phyloP scores from a whole-genome alignment of 1,140 invertebrate genomes.

The Saxidomus purpurata region DNA sequence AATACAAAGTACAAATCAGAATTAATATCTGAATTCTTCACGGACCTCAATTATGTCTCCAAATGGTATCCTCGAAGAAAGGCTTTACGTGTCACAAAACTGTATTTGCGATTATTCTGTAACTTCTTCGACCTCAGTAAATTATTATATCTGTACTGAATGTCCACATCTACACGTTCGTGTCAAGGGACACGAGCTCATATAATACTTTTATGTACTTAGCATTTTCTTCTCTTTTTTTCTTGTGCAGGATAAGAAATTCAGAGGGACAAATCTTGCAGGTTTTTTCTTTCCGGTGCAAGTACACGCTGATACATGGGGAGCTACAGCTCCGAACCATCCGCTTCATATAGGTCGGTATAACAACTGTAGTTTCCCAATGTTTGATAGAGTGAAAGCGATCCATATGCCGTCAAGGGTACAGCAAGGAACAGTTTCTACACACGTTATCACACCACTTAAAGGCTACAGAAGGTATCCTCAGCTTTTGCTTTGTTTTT shows the following conservation, averaged over 20 bases:
- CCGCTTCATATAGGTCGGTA: conserved; percentile 13
- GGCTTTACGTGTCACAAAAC: too few species aligned
- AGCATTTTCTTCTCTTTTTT: too few species aligned
- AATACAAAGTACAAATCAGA: too few species aligned
- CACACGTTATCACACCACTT: neutral
- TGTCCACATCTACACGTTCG: too few species aligned
- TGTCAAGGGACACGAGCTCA: too few species aligned
- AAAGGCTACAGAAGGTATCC: neutral
- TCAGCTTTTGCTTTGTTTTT: neutral
- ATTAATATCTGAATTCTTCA: too few species aligned
- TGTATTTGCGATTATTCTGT: too few species aligned
- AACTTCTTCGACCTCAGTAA: too few species aligned
- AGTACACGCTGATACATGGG: conserved; percentile 23
- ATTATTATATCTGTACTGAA: too few species aligned
- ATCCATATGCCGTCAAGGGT: conserved; percentile 4
- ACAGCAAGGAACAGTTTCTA: conserved; percentile 7
- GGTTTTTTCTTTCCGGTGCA: neutral
- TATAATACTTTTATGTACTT: too few species aligned
- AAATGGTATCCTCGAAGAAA: too few species aligned
- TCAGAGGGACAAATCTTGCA: neutral
- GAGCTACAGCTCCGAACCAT: neutral
- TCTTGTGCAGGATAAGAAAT: conserved; percentile 5
- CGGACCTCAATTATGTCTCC: too few species aligned
- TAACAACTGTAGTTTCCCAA: neutral
- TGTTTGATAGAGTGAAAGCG: conserved; percentile 12